Base-by-base conservation (phyloP, 30 jellyfish, hydroid and myxozoan genomes). In the Cassiopea xamachana region DNA sequence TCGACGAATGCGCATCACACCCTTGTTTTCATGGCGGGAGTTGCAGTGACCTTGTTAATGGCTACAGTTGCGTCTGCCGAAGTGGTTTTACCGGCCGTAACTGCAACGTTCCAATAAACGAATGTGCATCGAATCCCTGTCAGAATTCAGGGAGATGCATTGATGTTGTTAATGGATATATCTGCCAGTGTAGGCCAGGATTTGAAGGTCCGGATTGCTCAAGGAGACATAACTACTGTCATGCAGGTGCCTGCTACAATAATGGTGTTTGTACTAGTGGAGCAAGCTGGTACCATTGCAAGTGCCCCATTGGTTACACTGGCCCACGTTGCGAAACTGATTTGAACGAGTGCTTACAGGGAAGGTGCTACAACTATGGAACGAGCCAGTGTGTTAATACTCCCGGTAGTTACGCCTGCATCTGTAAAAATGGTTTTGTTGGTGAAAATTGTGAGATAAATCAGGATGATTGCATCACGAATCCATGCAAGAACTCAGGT, bases 311-410 rank as follows among this genome's bases (percentile, higher is more conserved):
- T 14, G 97, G 97, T 0, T 94, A 78, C 62, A 89, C 97, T 43
- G 98, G 98, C 46, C 91, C 94, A 47, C 80, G 97, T 43, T 94
- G 98, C 80, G 98, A 89, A 71, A 75, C 81, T 6, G 96, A 86
- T 27, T 39, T 87, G 44, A 83, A 89, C 48, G 98, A 89, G 59
- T 89, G 97, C 70, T 76, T 83, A 44, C 93, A 78, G 60, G 89
- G 86, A 1, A 79, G 74, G 6, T 85, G 97, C 62, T 79, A 90
- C 71, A 71, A 75, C 9, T 85, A 89, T 55, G 98, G 98, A 45
- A 89, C 96, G 60, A 58, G 69, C 69, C 87, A 73, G 75, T 89
- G 98, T 67, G 68, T 89, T 45, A 89, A 94, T 68, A 89, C 91
- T 7, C 93, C 95, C 19, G 98, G 97, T 69, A 75, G 97, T 60